Evolutionary conservation across 2,113 vertebrate genomes (phyloP), one percentile per base, ranked within the genome.

Genomic region (Alectura lathami): DNA sequence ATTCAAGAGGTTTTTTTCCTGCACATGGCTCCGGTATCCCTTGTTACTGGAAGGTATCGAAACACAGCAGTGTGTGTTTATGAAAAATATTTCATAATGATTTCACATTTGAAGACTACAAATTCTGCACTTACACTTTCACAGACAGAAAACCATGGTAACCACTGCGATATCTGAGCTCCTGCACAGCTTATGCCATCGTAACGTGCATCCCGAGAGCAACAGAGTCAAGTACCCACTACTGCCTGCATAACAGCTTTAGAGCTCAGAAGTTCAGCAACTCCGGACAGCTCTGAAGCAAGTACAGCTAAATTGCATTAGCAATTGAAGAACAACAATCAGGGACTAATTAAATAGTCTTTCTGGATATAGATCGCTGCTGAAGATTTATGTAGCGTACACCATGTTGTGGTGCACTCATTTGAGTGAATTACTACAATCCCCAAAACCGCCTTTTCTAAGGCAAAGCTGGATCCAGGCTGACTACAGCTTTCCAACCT

Each of bases 321-420:
- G 79, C 27, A 96, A 83, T 23, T 91, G 89, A 32, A 48, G 54
- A 92, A 90, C 68, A 72, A 45, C 83, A 86, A 91, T 70, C 85
- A 78, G 60, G 23, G 68, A 81, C 64, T 78, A 95, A 96, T 83
- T 94, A 93, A 94, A 91, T 94, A 76, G 43, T 83, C 88, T 89
- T 83, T 93, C 91, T 94, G 91, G 68, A 81, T 74, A 75, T 30
- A 86, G 69, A 93, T 81, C 72, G 89, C 53, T 62, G 36, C 30
- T 93, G 64, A 91, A 94, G 79, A 93, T 90, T 88, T 78, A 86
- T 48, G 80, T 47, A 89, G 64, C 50, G 45, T 30, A 64, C 53
- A 32, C 15, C n/a, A 30, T 24, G 32, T 21, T 95, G 42, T 74
- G 54, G 40, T 77, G 10, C 51, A 86, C 13, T 72, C 32, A 70